Base-by-base conservation (phyloP, 2,113 vertebrate species). In the Anguilla rostrata region DNA sequence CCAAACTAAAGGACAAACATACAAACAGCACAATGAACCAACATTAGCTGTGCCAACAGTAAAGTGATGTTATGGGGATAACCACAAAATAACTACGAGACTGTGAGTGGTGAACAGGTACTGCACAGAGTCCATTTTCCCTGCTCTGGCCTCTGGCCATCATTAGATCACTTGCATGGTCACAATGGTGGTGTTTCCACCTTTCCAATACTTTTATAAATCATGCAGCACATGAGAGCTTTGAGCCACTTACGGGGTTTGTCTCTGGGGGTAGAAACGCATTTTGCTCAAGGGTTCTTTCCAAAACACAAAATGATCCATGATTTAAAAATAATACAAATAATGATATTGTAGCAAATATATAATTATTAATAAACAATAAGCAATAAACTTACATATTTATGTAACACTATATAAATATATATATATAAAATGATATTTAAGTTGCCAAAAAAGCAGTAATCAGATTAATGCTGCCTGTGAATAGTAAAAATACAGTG, bases 1-100 rank as follows among this genome's bases (percentile, higher is more conserved):
- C 87, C 49, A 93, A 82, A 1, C 90, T 91, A 56, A 41, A 39
- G 15, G 63, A 85, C n/a, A n/a, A n/a, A n/a, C n/a, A 60, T 1
- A 39, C 56, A 40, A 3, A 39, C 83, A 84, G 3, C 5, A 66
- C 78, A 81, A 40, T 22, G 34, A 57, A 39, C 6, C 20, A 71
- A 71, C 26, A 22, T n/a, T 26, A 71, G 20, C 26, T n/a, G 26
- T 71, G 7, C 20, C 26, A 71, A 71, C 63, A 26, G 20, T 22
- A 16, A 26, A 3, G 9, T 60, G 56, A 60, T 15, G 18, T 60
- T 16, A 60, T 34, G 34, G 15, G 3, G 3, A n/a, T 71, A 8
- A 71, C 6, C 63, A 60, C 18, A 60, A 60, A 60, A 60, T 15
- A 60, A 60, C 18, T 6, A 46, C 8, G 43, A 46, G 43, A 46